Percentiles rank a stretch among this genome's conserved stretches.
These are phyloP conservation scores for Tuta absoluta DNA, from an alignment of 2,888 invertebrate species.

Conservation along the genomic window DNA sequence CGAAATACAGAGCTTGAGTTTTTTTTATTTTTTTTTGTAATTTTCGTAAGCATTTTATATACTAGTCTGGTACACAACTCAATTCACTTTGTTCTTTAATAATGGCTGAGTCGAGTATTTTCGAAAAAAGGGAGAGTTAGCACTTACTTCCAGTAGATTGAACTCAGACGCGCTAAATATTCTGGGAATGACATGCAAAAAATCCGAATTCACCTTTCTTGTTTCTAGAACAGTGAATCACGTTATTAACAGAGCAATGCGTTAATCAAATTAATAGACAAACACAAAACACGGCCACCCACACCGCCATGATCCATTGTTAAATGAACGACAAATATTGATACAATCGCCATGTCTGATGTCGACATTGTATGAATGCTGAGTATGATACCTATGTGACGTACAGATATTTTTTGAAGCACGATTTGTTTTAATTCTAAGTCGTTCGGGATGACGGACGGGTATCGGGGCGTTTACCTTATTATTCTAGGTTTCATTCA, in stretches of 20 bases:
- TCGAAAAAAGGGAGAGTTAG: neutral
- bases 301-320: slow-evolving; percentile 63
- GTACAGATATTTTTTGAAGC: slow-evolving; percentile 7
- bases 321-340: slow-evolving; percentile 72
- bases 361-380: slow-evolving; percentile 39
- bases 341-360: slow-evolving; percentile 60
- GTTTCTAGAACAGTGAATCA: slow-evolving; percentile 50
- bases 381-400: neutral
- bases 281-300: slow-evolving; percentile 60
- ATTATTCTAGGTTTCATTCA: no score
- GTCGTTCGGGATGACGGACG: no score
- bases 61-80: no score
- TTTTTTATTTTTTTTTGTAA: no score
- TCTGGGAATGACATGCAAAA: neutral
- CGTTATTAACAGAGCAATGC: slow-evolving; percentile 44
- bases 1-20: no score
- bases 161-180: neutral
- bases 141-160: neutral
- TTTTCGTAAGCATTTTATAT: no score
- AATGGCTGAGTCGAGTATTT: no score
- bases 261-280: slow-evolving; percentile 71
- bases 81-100: no score
- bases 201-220: slow-evolving; percentile 41
- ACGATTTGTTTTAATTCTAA: neutral
- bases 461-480: neutral